Conservation (phyloP, 2,113 vertebrate species). For the Hippocampus abdominalis region DNA sequence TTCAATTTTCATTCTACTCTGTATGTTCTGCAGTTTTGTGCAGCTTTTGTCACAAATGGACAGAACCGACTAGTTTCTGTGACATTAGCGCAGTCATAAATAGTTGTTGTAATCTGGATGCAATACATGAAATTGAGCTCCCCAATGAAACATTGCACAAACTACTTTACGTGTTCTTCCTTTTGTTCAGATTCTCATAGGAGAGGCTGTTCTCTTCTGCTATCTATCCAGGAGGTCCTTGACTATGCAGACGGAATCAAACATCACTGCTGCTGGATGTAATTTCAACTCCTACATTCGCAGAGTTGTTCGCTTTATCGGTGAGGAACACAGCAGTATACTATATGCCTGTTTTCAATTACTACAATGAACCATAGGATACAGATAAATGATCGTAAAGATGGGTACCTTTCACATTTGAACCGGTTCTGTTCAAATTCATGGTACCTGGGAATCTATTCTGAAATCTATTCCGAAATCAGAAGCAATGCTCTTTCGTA, state of each 20-base stretch:
- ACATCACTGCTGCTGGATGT: constrained; percentile 93
- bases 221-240: constrained; percentile 87
- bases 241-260: constrained; percentile 83
- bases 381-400: not conserved
- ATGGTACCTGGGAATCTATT: no score
- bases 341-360: not conserved
- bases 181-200: constrained; percentile 86
- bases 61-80: no score
- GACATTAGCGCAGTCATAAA: no score
- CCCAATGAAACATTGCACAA: not conserved
- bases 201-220: constrained; percentile 95
- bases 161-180: not conserved
- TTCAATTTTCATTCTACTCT: no score
- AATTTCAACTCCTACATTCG: constrained; percentile 98
- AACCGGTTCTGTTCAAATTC: no score
- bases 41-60: no score
- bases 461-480: no score
- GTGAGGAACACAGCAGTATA: constrained; percentile 61
- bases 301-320: constrained; percentile 93
- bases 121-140: not conserved
- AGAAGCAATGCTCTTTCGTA: no score
- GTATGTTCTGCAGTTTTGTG: no score
- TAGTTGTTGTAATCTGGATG: not conserved
- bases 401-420: no score
- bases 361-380: not conserved